phyloP scores from a whole-genome alignment of 1,140 invertebrate species.

The Helicoverpa zea region DNA sequence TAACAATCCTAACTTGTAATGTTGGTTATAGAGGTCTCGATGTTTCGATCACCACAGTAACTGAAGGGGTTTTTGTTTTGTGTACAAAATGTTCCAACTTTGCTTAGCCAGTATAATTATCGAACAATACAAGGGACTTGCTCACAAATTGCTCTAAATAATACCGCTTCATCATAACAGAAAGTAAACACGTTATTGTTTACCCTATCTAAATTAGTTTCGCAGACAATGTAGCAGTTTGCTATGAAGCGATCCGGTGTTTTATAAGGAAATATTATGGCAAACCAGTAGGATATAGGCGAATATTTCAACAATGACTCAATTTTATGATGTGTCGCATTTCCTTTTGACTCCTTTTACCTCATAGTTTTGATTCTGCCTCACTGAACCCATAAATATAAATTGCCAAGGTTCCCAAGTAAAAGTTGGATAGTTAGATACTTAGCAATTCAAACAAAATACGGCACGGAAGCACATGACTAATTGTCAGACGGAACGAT shows the following conservation, averaged over 20 bases:
- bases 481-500: not conserved
- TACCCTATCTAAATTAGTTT: constrained; percentile 38
- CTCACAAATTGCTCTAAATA: not conserved
- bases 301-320: constrained; percentile 20
- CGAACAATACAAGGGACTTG: not conserved
- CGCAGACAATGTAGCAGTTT: constrained; percentile 9
- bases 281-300: constrained; percentile 8
- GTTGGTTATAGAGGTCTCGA: no score
- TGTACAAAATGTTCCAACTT: no score
- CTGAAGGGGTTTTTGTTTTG: no score
- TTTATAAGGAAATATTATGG: constrained; percentile 29
- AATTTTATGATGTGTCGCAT: not conserved
- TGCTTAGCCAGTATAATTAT: not conserved
- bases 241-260: not conserved
- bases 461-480: not conserved
- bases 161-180: constrained; percentile 9
- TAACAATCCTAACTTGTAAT: no score
- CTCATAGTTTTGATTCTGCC: not conserved
- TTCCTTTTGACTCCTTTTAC: not conserved
- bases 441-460: not conserved
- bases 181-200: constrained; percentile 35
- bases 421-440: not conserved
- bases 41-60: no score
- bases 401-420: constrained; percentile 15
- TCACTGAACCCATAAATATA: not conserved